Evolutionary conservation across 2,797 vertebrate genomes (phyloP), one percentile per base, ranked within the genome.

Genomic region (Sandelia bainsii): DNA sequence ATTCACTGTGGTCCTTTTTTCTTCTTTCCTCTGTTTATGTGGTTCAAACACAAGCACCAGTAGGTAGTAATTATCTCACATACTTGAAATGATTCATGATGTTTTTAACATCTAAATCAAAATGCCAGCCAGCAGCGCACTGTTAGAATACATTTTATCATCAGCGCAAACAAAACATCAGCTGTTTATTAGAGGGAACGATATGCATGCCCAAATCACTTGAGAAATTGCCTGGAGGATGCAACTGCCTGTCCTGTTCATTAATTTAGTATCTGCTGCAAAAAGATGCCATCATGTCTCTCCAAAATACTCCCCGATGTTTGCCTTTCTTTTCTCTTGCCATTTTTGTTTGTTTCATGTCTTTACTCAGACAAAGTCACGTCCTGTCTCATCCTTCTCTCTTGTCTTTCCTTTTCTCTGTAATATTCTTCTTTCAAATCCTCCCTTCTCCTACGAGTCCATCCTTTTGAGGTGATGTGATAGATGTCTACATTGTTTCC

Each of bases 401-500:
- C 75, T 59, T 39, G 69, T 64, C 69, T 80, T 23, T 81, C 81
- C 0, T 62, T 85, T 23, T 90, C 87, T 65, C 84, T 79, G 56
- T 95, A 96, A 74, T 95, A 91, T 60, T 93, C 90, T 23, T 77
- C 87, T 68, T 89, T 94, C 69, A 94, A 83, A 69, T 97, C 95
- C 56, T 90, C 90, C 13, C 94, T 88, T 0, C 77, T 87, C 65
- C 95, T 91, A 3, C 88, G 93, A 44, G 88, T 92, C 95, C 96
- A 96, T 1, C 96, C 96, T 3, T 75, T 82, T 46, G 94, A 91
- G 37, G 89, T 91, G 67, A 97, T 73, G 0, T 94, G 95, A 79
- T 93, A 96, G 49, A 96, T 71, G 81, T 97, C 96, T 4, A 96
- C 95, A 0, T 81, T 92, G 79, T 96, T 96, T 6, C 96, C 96